Evolutionary conservation across 2,797 vertebrate species (phyloP), one percentile per base, ranked within the genome.

Genomic region (Petrocephalus schoutedeni): DNA sequence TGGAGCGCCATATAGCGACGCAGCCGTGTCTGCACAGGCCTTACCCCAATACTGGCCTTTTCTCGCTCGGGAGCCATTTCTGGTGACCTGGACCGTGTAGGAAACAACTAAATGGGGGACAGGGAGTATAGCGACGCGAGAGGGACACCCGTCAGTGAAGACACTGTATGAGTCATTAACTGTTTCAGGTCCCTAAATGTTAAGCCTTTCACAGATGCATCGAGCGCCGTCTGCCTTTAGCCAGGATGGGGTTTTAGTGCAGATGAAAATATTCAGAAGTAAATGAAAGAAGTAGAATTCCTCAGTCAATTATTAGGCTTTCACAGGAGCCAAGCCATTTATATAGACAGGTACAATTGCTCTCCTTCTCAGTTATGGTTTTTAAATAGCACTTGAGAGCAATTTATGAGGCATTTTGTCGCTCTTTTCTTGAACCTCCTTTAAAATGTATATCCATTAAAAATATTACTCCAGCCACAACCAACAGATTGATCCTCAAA

Each of bases 381-480:
- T 74, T 86, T 58, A 86, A 61, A 86, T 58, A 86, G 58, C 58
- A 61, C 85, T 64, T 64, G 21, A 54, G 49, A 87, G 86, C 86
- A 74, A 54, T 71, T 74, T 67, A 10, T 21, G 10, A 87, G 45
- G 41, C 32, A 49, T 86, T 86, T 61, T 51, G 41, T 86, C 36
- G 8, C 59, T 71, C 61, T 87, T 67, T 54, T 54, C 49, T 71
- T 67, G 45, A 71, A 28, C 41, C 56, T 61, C 85, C 14, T n/a
- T 86, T 36, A 61, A 86, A 86, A 86, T n/a, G n/a, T 10, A 61
- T 61, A 86, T 61, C 36, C 36, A 86, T 86, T 86, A 61, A 86
- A 58, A 64, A 41, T 64, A 86, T 61, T 86, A 51, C 82, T 84
- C 21, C 45, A 54, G 49, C 82, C 82, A 54, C 82, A 53, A 54